Conservation (phyloP, 2,797 vertebrate species). For the Liparis tanakae region DNA sequence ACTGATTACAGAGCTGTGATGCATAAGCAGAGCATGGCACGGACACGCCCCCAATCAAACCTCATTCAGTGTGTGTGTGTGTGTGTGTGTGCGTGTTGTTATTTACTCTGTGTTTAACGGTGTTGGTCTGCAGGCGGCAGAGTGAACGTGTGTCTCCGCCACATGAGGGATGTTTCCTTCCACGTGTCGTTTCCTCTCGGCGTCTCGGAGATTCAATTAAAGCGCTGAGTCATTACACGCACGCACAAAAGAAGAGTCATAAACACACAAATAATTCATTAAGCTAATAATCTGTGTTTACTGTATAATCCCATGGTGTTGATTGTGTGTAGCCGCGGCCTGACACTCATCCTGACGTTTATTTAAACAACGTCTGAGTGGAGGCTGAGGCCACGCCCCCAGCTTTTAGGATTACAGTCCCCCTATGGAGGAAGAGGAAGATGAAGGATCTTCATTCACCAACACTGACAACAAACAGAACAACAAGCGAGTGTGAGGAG, state of each 20-base stretch:
- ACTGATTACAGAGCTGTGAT: constrained; percentile 75
- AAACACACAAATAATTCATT: constrained; percentile 98
- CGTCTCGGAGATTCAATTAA: constrained; percentile 97
- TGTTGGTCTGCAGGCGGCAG: constrained; percentile 72
- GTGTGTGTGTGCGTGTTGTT: constrained; percentile 70
- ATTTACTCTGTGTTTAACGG: constrained; percentile 82
- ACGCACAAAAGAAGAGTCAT: constrained; percentile 97
- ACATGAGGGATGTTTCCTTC: constrained; percentile 84
- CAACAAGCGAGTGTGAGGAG: too few species aligned
- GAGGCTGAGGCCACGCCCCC: constrained; percentile 28
- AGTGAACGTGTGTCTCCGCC: constrained; percentile 86
- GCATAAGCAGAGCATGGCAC: constrained; percentile 71
- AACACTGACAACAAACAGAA: too few species aligned
- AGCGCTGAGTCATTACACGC: constrained; percentile 92
- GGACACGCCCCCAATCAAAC: constrained; percentile 76
- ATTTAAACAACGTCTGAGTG: constrained; percentile 45
- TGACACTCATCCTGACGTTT: constrained; percentile 27
- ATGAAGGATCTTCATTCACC: too few species aligned
- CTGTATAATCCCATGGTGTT: constrained; percentile 86
- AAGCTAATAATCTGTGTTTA: constrained; percentile 97
- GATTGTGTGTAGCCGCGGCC: constrained; percentile 74
- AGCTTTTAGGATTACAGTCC: constrained; percentile 37
- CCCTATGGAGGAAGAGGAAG: constrained; percentile 15
- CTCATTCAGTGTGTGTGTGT: constrained; percentile 60
- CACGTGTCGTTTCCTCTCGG: constrained; percentile 92